These are phyloP conservation scores for Misgurnus anguillicaudatus DNA, from an alignment of 2,113 vertebrate species.

Conservation along the genomic window DNA sequence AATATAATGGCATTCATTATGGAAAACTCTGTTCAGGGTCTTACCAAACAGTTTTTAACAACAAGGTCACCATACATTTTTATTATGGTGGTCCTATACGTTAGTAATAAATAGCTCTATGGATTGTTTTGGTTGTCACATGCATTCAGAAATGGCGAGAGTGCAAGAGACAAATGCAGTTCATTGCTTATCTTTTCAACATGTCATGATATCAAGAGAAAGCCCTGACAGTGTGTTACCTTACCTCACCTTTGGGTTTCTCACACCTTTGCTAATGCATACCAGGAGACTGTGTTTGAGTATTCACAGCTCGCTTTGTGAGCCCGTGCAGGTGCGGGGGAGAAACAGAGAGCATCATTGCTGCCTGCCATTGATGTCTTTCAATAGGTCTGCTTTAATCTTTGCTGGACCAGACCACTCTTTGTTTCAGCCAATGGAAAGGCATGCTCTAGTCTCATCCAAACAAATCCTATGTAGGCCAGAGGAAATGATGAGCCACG, in stretches of 20 bases:
- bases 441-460: conserved; percentile 31
- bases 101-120: not conserved
- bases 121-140: not conserved
- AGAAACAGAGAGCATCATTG: not conserved
- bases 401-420: not conserved
- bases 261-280: conserved; percentile 1
- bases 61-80: not conserved
- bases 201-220: not conserved
- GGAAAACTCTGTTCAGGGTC: not conserved
- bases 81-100: not conserved
- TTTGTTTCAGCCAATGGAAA: conserved; percentile 20
- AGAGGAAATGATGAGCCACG: conserved; percentile 17
- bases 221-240: not conserved
- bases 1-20: not conserved
- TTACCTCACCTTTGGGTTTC: not conserved
- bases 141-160: not conserved
- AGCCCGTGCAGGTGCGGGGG: not conserved
- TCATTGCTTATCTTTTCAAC: not conserved
- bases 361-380: conserved; percentile 12
- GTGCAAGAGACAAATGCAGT: not conserved
- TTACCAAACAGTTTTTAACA: not conserved
- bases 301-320: not conserved
- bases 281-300: not conserved
- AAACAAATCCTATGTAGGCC: conserved; percentile 7
- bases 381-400: conserved; percentile 26